Base-by-base conservation (phyloP, 2,888 invertebrate genomes). In the Trachelus troglodyta region DNA sequence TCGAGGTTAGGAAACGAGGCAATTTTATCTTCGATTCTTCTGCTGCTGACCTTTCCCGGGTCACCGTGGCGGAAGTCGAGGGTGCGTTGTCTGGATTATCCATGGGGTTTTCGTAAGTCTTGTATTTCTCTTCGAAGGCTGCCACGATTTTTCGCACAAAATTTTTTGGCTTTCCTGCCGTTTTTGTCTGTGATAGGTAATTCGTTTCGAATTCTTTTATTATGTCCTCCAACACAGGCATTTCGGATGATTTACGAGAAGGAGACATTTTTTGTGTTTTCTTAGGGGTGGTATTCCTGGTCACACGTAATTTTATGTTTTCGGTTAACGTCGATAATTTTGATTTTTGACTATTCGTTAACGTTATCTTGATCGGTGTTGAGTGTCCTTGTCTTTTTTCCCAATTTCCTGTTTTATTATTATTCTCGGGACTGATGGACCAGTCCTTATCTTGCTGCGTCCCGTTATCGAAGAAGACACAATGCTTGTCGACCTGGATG, bases 111-210 rank as follows among this genome's bases (percentile, higher is more conserved):
- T 80, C 79, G 77, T 77, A 76, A 9, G 31, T 1, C 74, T 83
- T 86, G 76, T 85, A 86, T 73, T 86, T 89, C 73, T 85, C 82
- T 73, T 89, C 89, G 69, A 87, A 87, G 3, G 86, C 86, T 1
- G 87, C 87, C 9, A 89, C 87, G n/a, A 89, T 85, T 69, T 82
- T 87, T 79, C 85, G 89, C 0, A 89, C 89, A 31, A 87, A 89
- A 74, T 83, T 88, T 3, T 81, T 82, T 12, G 82, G 81, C n/a
- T 82, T 84, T 3, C 68, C 35, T 1, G 33, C 31, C 6, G 71
- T 75, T 74, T 85, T 82, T 35, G 82, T 78, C 6, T 87, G 86
- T 1, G 88, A 87, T 56, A 81, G 74, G 71, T 81, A 87, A 9
- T 81, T 83, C 30, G 35, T 81, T 71, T 88, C 89, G 77, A 89